Evolutionary conservation across 2,797 vertebrate species (phyloP).

Genomic region (Paedocypris micromegethes): DNA sequence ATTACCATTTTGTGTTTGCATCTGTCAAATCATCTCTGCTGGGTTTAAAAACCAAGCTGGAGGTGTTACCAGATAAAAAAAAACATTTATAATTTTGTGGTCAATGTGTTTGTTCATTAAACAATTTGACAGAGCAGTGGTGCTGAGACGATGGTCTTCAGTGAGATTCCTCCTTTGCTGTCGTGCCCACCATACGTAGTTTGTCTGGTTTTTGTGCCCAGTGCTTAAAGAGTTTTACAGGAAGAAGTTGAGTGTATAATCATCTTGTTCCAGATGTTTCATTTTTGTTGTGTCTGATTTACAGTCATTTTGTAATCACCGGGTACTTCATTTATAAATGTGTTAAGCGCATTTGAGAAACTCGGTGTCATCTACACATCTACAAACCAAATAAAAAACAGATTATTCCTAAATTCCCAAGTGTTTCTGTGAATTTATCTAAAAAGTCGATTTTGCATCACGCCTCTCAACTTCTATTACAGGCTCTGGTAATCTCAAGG

Average conservation of each 20-base stretch:
- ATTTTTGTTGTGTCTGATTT: conserved; percentile 46
- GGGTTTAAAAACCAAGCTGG: conserved; percentile 4
- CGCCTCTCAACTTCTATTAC: too few relatives aligned
- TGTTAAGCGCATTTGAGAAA: conserved; percentile 58
- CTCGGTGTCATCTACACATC: conserved; percentile 71
- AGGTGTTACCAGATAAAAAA: not conserved
- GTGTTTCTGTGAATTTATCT: conserved; percentile 11
- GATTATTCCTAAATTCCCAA: conserved; percentile 52
- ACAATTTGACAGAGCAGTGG: not conserved
- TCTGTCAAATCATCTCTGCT: not conserved
- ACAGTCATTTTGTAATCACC: conserved; percentile 58
- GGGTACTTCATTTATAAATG: conserved; percentile 53
- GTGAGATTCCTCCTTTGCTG: conserved; percentile 2
- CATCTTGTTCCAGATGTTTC: conserved; percentile 44
- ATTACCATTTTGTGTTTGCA: conserved; percentile 18
- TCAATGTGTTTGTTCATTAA: not conserved
- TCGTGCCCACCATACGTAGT: too few relatives aligned
- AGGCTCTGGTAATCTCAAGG: too few relatives aligned
- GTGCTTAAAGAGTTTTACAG: conserved; percentile 11
- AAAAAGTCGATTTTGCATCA: too few relatives aligned
- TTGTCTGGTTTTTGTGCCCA: too few relatives aligned
- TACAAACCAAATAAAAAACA: conserved; percentile 70
- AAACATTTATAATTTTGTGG: conserved; percentile 18
- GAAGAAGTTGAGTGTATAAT: conserved; percentile 39
- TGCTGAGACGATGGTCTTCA: conserved; percentile 6